Evolutionary conservation across 2,888 invertebrate genomes (phyloP).

Genomic region (Dicranocentrus wangi): DNA sequence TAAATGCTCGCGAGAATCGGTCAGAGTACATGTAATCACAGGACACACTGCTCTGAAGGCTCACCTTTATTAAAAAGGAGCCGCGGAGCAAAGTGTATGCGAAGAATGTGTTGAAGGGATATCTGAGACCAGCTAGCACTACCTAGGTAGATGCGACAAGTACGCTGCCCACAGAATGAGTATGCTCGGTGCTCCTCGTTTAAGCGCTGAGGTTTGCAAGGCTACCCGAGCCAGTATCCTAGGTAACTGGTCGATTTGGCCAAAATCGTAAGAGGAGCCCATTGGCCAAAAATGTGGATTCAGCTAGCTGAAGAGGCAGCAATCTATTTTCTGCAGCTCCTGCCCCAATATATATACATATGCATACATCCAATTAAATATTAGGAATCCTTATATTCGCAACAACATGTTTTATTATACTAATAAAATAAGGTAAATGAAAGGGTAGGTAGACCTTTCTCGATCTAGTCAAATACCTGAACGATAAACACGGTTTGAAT

Average conservation of each 20-base stretch:
- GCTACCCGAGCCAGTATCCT: slow-evolving; percentile 2
- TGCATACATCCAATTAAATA: too few relatives aligned
- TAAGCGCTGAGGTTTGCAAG: slow-evolving; percentile 11
- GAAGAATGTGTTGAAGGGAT: background rate
- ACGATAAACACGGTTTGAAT: too few relatives aligned
- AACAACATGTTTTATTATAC: too few relatives aligned
- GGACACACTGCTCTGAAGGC: slow-evolving; percentile 6
- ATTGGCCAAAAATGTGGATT: background rate
- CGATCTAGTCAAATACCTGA: too few relatives aligned
- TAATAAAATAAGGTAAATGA: too few relatives aligned
- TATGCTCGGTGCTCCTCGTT: background rate
- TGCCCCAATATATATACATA: too few relatives aligned
- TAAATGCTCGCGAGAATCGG: background rate
- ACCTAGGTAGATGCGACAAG: background rate
- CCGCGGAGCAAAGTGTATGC: too few relatives aligned
- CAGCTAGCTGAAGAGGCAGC: too few relatives aligned
- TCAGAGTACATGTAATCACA: slow-evolving; percentile 13
- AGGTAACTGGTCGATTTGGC: background rate
- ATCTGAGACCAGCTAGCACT: slow-evolving; percentile 18
- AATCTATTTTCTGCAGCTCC: too few relatives aligned
- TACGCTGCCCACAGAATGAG: background rate
- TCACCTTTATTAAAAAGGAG: background rate
- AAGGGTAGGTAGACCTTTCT: too few relatives aligned
- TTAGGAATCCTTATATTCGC: too few relatives aligned
- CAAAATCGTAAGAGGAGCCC: background rate